Base-by-base conservation (phyloP, 1,140 invertebrate species). In the Listronotus bonariensis region DNA sequence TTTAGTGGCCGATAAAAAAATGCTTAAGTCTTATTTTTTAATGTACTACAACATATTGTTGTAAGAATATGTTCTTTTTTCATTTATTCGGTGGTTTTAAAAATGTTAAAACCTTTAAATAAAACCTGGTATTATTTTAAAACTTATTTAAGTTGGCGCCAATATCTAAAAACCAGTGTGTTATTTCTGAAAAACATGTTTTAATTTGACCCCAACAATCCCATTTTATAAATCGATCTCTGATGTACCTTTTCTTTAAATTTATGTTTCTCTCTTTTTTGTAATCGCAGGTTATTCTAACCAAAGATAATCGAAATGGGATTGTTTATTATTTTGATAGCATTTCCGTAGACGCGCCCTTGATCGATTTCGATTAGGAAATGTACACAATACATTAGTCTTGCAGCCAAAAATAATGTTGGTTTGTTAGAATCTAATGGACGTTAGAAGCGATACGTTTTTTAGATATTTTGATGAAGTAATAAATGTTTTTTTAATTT, bases 281-380 rank as follows among this genome's bases (percentile, higher is more conserved):
- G 54, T 45, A 40, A 26, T 56, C 31, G 41, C 31, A 18, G 6
- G 38, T 38, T 56, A 56, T 56, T 56, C 54, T 38, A 43, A 56
- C 40, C 41, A 45, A n/a, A 51, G 49, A 54, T 45, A 53, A 63
- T 51, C 48, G 41, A 63, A 63, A 54, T 26, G 10, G 26, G 45
- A 51, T 54, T 63, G 48, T 63, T 63, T 51, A 63, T 63, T 59
- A 59, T 59, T 59, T 59, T 41, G 60, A 63, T 51, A 32, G 60
- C 59, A 41, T 34, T 63, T 63, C 34, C 46, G 46, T 63, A 51
- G 60, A 32, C n/a, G 60, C 38, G 46, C 48, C 34, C 41, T 26
- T 59, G 43, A 59, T 59, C 57, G 46, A 63, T 40, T 63, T 49
- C 48, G 38, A 53, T 59, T 59, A 59, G 57, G 31, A 36, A 59